Conservation (phyloP, 2,888 invertebrate genomes). For the Nomada fabriciana region DNA sequence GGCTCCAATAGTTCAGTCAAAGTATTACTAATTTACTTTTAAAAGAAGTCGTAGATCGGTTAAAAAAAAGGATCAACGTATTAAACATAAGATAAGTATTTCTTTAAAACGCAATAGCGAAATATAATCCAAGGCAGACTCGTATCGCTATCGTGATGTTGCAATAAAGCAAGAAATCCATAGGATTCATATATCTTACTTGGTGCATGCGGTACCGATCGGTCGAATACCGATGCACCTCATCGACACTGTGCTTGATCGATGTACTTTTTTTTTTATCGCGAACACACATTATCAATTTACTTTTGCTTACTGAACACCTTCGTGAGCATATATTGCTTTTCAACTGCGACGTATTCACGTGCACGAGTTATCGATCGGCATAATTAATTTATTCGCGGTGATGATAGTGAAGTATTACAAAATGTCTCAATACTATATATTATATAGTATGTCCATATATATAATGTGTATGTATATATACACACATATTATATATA, state of each 20-base stretch:
- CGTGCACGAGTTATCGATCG: slow-evolving; percentile 61
- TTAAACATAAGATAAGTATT: slow-evolving; percentile 19
- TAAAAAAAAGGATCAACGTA: slow-evolving; percentile 4
- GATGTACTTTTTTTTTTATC: slow-evolving; percentile 22
- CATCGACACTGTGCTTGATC: slow-evolving; percentile 50
- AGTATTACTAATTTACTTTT: slow-evolving; percentile 26
- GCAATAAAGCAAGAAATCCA: slow-evolving; percentile 68
- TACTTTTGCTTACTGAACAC: slow-evolving; percentile 54
- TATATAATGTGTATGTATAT: slow-evolving; percentile 4
- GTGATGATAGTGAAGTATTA: slow-evolving; percentile 62
- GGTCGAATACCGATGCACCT: slow-evolving; percentile 43
- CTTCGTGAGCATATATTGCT: slow-evolving; percentile 67
- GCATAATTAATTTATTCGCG: slow-evolving; percentile 54
- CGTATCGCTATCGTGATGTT: slow-evolving; percentile 40
- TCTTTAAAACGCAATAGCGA: slow-evolving; percentile 27
- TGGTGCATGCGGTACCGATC: slow-evolving; percentile 40
- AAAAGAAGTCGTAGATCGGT: slow-evolving; percentile 28
- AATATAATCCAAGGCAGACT: slow-evolving; percentile 49
- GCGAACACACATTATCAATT: slow-evolving; percentile 43
- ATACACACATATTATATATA: not conserved
- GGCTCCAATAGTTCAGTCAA: slow-evolving; percentile 36
- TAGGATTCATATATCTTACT: slow-evolving; percentile 66
- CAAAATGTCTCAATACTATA: slow-evolving; percentile 63
- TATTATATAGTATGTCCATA: slow-evolving; percentile 36
- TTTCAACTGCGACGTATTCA: slow-evolving; percentile 60